phyloP scores from a whole-genome alignment of 2,113 vertebrate genomes.

The Neodontobutis hainanensis region DNA sequence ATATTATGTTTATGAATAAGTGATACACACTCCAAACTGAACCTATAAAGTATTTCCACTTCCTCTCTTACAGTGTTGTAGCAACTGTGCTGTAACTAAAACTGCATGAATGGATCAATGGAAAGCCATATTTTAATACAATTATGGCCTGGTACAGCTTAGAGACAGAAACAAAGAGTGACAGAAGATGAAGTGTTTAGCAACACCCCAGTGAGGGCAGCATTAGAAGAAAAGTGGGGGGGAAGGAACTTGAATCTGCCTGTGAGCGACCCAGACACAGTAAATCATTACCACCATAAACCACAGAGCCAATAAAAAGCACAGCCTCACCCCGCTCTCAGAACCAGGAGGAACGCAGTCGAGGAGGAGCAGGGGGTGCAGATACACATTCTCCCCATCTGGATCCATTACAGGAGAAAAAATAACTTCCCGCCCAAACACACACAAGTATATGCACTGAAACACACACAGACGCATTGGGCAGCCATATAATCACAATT shows the following conservation, averaged over 20 bases:
- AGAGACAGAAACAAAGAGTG: constrained; percentile 57
- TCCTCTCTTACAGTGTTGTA: constrained; percentile 1
- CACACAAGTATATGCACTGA: constrained; percentile 26
- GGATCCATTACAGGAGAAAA: constrained; percentile 78
- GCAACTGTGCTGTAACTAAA: constrained; percentile 14
- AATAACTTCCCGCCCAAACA: constrained; percentile 68
- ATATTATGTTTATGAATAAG: constrained; percentile 5
- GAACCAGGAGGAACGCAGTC: constrained; percentile 58
- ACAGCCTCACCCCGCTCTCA: constrained; percentile 69
- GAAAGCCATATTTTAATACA: constrained; percentile 33
- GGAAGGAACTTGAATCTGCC: constrained; percentile 67
- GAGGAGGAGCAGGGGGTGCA: constrained; percentile 53
- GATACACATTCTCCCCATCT: constrained; percentile 79
- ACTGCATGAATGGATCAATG: constrained; percentile 16
- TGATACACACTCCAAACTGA: neutral
- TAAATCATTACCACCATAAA: constrained; percentile 78
- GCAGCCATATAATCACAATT: constrained; percentile 75
- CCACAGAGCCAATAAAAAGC: constrained; percentile 73
- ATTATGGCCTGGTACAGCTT: constrained; percentile 15
- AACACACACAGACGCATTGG: constrained; percentile 22
- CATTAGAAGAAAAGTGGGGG: constrained; percentile 32
- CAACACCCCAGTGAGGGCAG: constrained; percentile 31
- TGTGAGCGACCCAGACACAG: constrained; percentile 63
- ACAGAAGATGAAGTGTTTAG: constrained; percentile 60
- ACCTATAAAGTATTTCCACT: neutral